Evolutionary conservation across 2,113 vertebrate species (phyloP), one percentile per base, ranked within the genome.

Genomic region (Crotalus helleri): DNA sequence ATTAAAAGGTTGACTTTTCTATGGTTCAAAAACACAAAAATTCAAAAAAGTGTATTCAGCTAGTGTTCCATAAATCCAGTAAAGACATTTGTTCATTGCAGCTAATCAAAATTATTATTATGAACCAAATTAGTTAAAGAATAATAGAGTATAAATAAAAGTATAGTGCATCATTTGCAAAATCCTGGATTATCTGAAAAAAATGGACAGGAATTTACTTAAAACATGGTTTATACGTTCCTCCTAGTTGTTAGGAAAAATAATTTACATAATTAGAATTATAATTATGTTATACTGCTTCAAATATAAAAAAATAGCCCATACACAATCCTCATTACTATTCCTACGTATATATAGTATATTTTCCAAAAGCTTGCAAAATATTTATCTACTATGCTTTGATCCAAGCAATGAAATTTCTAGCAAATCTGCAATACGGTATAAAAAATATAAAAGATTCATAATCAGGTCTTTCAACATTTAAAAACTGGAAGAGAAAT

Each of bases 121-220:
- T 89, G 61, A 58, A 89, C 61, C 33, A 74, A 88, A 92, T n/a
- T 54, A 39, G 55, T 86, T 87, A 21, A 92, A 92, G 17, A 92
- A 92, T 57, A 54, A 58, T 58, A 81, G 61, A 17, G 51, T 85
- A 64, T 24, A 5, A 7, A 89, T 53, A 92, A 58, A 92, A 58
- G 89, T 89, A 33, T 21, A 89, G 12, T 24, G 64, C 49, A 57
- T 89, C 54, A 58, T 85, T 88, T 92, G 24, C 51, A 59, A 11
- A 57, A 85, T 69, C 54, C 87, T 33, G 7, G 58, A 92, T 89
- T 92, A 92, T 85, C 88, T 85, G 44, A 5, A 39, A n/a, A 33
- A 69, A 39, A 88, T 64, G 58, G 23, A 49, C 91, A 88, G 46
- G 29, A 87, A 87, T 53, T 89, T 29, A 81, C 15, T 85, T 12